Conservation (phyloP, 2,888 invertebrate genomes). For the Euzetes globulus region DNA sequence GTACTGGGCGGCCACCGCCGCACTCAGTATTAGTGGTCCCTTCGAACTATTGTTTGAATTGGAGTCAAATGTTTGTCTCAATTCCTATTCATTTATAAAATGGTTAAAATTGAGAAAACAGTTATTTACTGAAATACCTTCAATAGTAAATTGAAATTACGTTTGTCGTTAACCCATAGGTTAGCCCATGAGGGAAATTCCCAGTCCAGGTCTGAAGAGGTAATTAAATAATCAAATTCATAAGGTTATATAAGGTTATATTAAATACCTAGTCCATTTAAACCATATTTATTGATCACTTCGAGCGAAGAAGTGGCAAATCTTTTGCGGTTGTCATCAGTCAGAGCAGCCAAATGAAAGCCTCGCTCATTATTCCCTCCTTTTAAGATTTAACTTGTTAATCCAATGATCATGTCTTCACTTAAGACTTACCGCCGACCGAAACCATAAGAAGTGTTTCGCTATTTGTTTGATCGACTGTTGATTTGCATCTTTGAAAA, state of each 20-base stretch:
- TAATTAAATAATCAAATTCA: constrained; percentile 29
- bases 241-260: no score
- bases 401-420: not conserved
- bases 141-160: constrained; percentile 36
- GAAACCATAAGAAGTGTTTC: constrained; percentile 63
- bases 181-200: constrained; percentile 67
- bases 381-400: not conserved
- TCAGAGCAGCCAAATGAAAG: constrained; percentile 28
- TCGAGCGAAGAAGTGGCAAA: constrained; percentile 42
- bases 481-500: not conserved
- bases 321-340: constrained; percentile 36
- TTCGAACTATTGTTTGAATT: not conserved
- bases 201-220: constrained; percentile 42
- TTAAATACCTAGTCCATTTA: constrained; percentile 46
- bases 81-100: constrained; percentile 19
- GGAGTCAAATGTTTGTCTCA: constrained; percentile 8
- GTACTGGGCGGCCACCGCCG: constrained; percentile 71
- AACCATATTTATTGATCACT: constrained; percentile 41
- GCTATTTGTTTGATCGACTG: constrained; percentile 45
- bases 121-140: not conserved
- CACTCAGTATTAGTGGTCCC: constrained; percentile 54
- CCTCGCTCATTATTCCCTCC: constrained; percentile 47
- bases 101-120: not conserved
- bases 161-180: constrained; percentile 50
- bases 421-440: constrained; percentile 30